Base-by-base conservation (phyloP, 2,797 vertebrate species). In the Arremon aurantiirostris region DNA sequence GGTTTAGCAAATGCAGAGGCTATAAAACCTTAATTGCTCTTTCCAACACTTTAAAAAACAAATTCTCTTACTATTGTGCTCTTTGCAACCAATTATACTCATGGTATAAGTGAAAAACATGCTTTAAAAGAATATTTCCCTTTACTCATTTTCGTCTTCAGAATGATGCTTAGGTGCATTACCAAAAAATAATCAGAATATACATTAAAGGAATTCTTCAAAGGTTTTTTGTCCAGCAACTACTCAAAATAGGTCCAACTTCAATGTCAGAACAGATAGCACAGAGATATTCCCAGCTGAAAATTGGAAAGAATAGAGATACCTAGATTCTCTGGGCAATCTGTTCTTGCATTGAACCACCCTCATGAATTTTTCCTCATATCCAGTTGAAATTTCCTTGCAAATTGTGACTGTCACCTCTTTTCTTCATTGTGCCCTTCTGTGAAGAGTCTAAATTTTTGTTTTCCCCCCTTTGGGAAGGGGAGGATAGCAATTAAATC, bases 41-140 rank as follows among this genome's bases (percentile, higher is more conserved):
- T 81, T 60, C 52, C 68, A 93, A 93, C 50, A 35, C 42, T 84
- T 95, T 26, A 80, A 39, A 89, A 92, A 95, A 90, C 85, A 89
- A 87, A 59, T 85, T 94, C 42, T 61, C 26, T 73, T 89, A 46
- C 17, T 93, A 10, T 68, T 81, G 32, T 75, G 44, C 16, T 92
- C 39, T 94, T 92, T 81, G 77, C 35, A 95, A 80, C 50, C 68
- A 94, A 80, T 84, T 75, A 41, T 60, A 52, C 82, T 87, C 59
- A 46, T 73, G 34, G 28, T 69, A 47, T 17, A 93, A 72, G 24
- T 3, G 3, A 47, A 53, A 53, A 78, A 72, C 30, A 41, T 42
- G 50, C 55, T 94, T 94, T 19, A 72, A 65, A 64, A 46, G 60
- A 50, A 3, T 41, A 87, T 93, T 95, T 85, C 35, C 20, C 14